Conservation (phyloP, 1,140 invertebrate genomes). For the Diuraphis noxia region DNA sequence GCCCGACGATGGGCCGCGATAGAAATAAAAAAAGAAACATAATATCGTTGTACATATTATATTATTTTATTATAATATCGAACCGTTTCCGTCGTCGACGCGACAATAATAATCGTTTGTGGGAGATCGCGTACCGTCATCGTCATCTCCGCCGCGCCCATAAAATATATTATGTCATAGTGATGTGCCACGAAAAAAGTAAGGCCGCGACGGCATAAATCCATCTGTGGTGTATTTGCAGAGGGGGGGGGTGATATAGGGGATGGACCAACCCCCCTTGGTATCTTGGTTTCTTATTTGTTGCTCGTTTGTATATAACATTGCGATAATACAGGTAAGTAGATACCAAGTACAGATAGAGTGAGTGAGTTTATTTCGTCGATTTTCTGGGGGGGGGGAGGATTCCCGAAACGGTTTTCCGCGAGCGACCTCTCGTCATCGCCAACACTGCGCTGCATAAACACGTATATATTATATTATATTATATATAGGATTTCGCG, state of each 20-base stretch:
- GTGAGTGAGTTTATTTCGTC: background rate
- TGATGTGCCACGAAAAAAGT: background rate
- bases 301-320: no score
- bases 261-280: no score
- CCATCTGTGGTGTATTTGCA: no score
- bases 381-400: background rate
- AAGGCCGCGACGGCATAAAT: background rate
- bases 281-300: no score
- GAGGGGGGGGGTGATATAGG: no score
- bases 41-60: no score
- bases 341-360: no score
- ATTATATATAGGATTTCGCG: background rate
- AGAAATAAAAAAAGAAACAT: background rate
- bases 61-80: no score
- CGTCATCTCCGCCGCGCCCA: background rate
- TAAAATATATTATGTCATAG: background rate
- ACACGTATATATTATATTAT: no score
- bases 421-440: no score
- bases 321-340: no score
- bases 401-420: background rate
- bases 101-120: conserved; percentile 12
- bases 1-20: background rate
- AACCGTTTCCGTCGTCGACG: conserved; percentile 20
- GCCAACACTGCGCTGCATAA: no score
- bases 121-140: background rate